Conservation (phyloP, 2,797 vertebrate genomes). For the Phyllotis vaccarum region DNA sequence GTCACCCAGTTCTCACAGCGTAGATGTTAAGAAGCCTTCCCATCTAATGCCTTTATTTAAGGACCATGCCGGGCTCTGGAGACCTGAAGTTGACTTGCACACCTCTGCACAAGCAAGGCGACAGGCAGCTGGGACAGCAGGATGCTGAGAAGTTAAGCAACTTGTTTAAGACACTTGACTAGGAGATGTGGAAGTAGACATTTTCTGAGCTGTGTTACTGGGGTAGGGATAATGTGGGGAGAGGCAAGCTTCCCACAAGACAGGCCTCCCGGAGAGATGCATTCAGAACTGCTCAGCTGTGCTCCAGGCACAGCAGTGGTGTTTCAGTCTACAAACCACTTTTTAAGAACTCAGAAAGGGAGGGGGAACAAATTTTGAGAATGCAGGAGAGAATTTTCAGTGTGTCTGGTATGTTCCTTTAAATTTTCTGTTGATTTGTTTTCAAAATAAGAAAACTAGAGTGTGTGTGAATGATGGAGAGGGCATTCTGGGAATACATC, state of each 20-base stretch:
- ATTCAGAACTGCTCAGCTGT: background rate
- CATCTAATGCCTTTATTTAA: background rate
- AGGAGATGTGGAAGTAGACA: background rate
- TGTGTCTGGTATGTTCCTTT: background rate
- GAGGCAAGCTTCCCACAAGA: background rate
- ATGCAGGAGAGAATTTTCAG: background rate
- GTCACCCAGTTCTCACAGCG: background rate
- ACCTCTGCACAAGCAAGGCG: background rate
- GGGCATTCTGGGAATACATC: too few relatives aligned
- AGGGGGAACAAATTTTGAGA: background rate
- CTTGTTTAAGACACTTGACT: background rate
- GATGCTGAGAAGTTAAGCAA: background rate
- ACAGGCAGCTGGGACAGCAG: background rate
- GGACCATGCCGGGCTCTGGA: background rate
- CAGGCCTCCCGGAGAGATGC: background rate
- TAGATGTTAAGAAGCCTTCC: background rate
- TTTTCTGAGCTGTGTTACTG: background rate
- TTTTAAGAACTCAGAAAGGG: background rate
- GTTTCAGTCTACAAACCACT: background rate
- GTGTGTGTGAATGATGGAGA: background rate
- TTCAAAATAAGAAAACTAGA: background rate
- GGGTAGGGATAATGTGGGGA: background rate
- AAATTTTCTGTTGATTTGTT: slow-evolving; percentile 14
- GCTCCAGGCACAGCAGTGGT: background rate
- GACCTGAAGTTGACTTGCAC: too few relatives aligned